Evolutionary conservation across 1,140 invertebrate genomes (phyloP).

Genomic region (Eufriesea mexicana): DNA sequence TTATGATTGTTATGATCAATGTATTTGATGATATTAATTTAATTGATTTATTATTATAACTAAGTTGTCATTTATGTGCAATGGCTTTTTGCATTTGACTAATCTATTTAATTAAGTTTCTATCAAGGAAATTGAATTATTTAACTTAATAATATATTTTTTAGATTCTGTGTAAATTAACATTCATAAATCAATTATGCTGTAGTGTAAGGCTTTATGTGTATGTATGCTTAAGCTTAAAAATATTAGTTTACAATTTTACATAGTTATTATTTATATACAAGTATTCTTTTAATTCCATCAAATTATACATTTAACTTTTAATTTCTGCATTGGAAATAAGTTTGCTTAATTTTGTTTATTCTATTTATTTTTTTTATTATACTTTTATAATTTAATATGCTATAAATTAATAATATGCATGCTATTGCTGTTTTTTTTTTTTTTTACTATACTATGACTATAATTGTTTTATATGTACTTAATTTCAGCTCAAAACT

Average conservation of each 20-base stretch:
- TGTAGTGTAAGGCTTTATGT: constrained; percentile 11
- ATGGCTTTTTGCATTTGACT: not conserved
- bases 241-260: not conserved
- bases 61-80: not conserved
- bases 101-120: not conserved
- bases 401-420: not conserved
- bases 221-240: constrained; percentile 10
- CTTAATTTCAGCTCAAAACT: not conserved
- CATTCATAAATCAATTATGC: not conserved
- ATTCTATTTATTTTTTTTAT: no score
- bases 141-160: not conserved
- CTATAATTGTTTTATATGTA: no score
- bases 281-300: not conserved
- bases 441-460: not conserved
- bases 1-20: not conserved
- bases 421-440: constrained; percentile 11
- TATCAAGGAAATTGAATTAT: not conserved
- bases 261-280: not conserved
- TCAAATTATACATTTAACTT: not conserved
- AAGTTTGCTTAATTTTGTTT: not conserved
- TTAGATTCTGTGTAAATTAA: constrained; percentile 4
- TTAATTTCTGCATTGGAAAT: not conserved
- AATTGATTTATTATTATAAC: not conserved
- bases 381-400: not conserved
- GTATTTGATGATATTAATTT: not conserved